Evolutionary conservation across 2,888 invertebrate species (phyloP), one percentile per base, ranked within the genome.

Genomic region (Mesochorus sp.): DNA sequence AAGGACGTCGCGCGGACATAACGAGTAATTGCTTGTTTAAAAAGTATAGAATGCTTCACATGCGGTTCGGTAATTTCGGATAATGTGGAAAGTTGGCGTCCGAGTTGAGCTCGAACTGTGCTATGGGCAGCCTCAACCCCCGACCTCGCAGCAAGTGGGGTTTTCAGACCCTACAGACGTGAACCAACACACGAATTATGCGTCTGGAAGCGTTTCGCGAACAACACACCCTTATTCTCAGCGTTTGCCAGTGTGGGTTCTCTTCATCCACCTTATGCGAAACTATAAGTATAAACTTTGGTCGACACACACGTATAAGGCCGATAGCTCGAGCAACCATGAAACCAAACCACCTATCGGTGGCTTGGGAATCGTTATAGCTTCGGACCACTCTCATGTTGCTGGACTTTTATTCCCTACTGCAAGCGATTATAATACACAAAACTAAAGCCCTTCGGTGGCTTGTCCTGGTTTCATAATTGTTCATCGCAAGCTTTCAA

Each of bases 151-250:
- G 3, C 31, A 8, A 47, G n/a, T 21, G 34, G 34, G 28, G 31
- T 68, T 53, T 55, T 49, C 51, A 34, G 85, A 78, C 61, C 26
- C 19, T 49, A 51, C 42, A 53, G 42, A 26, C 37, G 28, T 77
- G 74, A 59, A 76, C 76, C 84, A 83, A 83, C 85, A 82, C 84
- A 85, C n/a, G n/a, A 87, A 83, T 85, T 87, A 85, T 84, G 84
- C 80, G 85, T 85, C 85, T 85, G 84, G 49, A 80, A 82, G 83
- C 82, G 84, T 84, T 86, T 82, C 79, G 80, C 80, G 82, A 75
- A 67, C 82, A 84, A 85, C 82, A 81, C 74, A n/a, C n/a, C n/a
- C n/a, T n/a, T n/a, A n/a, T n/a, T n/a, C n/a, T n/a, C n/a, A n/a
- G n/a, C n/a, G n/a, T n/a, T n/a, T n/a, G n/a, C n/a, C n/a, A n/a